Evolutionary conservation across 2,797 vertebrate species (phyloP).

Genomic region (Xiphorhynchus erythropygius): DNA sequence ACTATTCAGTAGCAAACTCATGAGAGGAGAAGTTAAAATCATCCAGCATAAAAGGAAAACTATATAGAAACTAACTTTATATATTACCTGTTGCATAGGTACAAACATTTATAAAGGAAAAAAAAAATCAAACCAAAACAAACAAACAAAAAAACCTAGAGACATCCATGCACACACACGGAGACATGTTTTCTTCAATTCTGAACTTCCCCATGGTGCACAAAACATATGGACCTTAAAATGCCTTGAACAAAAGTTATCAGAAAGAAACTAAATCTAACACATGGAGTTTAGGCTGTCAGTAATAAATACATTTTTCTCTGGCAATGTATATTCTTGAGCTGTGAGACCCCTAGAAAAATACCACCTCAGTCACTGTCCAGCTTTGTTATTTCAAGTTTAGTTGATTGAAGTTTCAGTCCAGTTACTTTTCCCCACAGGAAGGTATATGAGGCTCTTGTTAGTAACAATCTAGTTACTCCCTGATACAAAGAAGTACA

Average conservation of each 20-base stretch:
- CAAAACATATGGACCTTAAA: neutral
- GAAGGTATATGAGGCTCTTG: neutral
- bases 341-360: neutral
- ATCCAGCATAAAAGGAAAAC: neutral
- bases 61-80: neutral
- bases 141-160: neutral
- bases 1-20: neutral
- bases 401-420: neutral
- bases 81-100: neutral
- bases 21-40: neutral
- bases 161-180: neutral
- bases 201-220: neutral
- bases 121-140: neutral
- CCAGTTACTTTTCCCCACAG: neutral
- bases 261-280: neutral
- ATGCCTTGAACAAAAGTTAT: neutral
- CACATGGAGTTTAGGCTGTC: neutral
- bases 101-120: neutral
- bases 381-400: neutral
- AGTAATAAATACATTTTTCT: neutral
- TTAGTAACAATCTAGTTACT: neutral
- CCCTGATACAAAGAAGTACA: neutral
- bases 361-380: neutral
- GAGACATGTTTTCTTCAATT: neutral
- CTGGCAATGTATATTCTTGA: neutral